Base-by-base conservation (phyloP, 2,797 vertebrate species). In the Peromyscus eremicus region DNA sequence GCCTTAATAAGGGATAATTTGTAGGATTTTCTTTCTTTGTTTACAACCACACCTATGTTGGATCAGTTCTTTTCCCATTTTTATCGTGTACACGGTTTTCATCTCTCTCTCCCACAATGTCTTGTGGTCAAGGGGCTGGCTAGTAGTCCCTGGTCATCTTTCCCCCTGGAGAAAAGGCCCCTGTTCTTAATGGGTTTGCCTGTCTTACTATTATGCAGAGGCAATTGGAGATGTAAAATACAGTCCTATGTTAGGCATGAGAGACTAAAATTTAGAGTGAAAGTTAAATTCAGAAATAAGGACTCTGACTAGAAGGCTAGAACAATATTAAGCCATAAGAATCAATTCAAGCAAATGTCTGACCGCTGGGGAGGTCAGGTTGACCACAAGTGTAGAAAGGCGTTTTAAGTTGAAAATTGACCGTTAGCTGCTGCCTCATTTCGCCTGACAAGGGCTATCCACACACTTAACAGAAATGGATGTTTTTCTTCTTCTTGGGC, bases 401-500 rank as follows among this genome's bases (percentile, higher is more conserved):
- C 1, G 1, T 89, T 95, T 94, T 66, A 94, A 92, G 80, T 84
- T 32, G 60, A 89, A 97, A 97, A 97, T 95, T 87, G 49, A 87
- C 71, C 66, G 71, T 90, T 92, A 95, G 94, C 60, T 85, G 68
- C 75, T 43, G 66, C 37, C 32, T 95, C 95, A 88, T 96, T 96
- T 96, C 55, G 46, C 89, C 94, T 93, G 95, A 95, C 84, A 89
- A 92, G 49, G 83, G 80, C 40, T 88, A 84, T 75, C 86, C 71
- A 95, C 89, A 91, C 52, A 87, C 83, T 96, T 97, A 93, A 93
- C 71, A 92, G 88, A 94, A 96, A 92, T 89, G 94, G 87, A 94
- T 60, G 70, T 57, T 95, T 96, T 94, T 81, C 60, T 81, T 89
- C 88, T 60, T 60, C 13, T 79, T 68, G 49, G 49, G 64, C 64